These are phyloP conservation scores for Heliocidaris erythrogramma DNA, from an alignment of 35 echinoderm and acorn worm genomes.

Conservation along the genomic window DNA sequence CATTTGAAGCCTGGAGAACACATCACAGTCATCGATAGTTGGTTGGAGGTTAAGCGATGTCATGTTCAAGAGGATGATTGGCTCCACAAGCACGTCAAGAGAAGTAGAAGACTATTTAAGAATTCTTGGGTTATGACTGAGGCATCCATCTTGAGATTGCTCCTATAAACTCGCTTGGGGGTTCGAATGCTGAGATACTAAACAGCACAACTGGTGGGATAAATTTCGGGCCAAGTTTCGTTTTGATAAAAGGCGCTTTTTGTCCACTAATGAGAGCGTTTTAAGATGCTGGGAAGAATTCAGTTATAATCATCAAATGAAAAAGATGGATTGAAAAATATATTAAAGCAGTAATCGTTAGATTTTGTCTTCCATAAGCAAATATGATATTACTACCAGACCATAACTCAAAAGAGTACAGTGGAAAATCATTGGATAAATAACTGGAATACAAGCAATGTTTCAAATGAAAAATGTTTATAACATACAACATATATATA, in stretches of 20 bases:
- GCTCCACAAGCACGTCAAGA: not conserved
- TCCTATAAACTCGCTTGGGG: conserved; percentile 6
- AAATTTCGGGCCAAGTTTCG: not conserved
- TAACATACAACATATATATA: too few relatives aligned
- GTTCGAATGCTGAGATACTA: not conserved
- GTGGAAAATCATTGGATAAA: not conserved
- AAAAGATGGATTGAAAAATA: too few relatives aligned
- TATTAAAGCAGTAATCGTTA: too few relatives aligned
- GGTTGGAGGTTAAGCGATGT: conserved; percentile 1
- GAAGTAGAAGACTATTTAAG: not conserved
- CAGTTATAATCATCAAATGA: too few relatives aligned
- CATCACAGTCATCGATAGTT: not conserved
- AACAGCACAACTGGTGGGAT: not conserved
- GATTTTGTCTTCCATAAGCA: too few relatives aligned
- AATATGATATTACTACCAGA: too few relatives aligned
- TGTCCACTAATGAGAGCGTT: not conserved
- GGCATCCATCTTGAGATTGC: not conserved
- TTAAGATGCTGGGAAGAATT: not conserved
- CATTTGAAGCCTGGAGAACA: not conserved
- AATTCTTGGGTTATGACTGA: conserved; percentile 9
- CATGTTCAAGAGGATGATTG: not conserved
- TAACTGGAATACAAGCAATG: not conserved
- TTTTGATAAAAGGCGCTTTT: not conserved
- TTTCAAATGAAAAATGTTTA: not conserved
- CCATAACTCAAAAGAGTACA: too few relatives aligned